Evolutionary conservation across 35 echinoderm and acorn worm genomes (phyloP).

Genomic region (Ophiothrix spiculata): DNA sequence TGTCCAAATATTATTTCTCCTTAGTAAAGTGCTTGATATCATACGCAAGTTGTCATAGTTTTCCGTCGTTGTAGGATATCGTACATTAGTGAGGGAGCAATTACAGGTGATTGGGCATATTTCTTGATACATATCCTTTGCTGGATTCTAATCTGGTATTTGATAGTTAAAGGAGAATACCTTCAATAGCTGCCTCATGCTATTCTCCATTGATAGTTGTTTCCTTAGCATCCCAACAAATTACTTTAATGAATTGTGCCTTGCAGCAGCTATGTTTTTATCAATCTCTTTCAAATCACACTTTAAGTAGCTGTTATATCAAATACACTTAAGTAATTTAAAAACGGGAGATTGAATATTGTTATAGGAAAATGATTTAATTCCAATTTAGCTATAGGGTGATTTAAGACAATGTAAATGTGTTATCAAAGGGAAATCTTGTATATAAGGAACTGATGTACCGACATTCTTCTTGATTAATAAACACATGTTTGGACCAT

Average conservation of each 20-base stretch:
- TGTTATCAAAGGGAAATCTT: background rate
- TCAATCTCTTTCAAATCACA: too few species aligned
- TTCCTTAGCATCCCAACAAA: background rate
- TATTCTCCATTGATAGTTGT: background rate
- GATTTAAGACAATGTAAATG: background rate
- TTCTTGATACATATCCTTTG: background rate
- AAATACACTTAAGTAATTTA: background rate
- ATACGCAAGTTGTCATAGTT: background rate
- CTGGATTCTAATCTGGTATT: background rate
- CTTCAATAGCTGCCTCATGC: background rate
- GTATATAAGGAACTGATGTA: too few species aligned
- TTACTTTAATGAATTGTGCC: background rate
- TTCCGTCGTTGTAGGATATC: background rate
- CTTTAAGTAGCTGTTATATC: background rate
- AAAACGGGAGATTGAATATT: background rate
- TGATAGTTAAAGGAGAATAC: background rate
- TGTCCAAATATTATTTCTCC: constrained; percentile 5
- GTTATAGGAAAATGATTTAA: background rate
- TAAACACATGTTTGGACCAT: too few species aligned
- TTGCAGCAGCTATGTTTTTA: too few species aligned
- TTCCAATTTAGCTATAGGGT: background rate
- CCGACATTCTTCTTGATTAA: too few species aligned
- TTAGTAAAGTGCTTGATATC: background rate
- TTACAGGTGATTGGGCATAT: background rate
- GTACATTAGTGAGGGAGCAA: background rate